Evolutionary conservation across 1,140 invertebrate species (phyloP).

Genomic region (Drosophila varians): DNA sequence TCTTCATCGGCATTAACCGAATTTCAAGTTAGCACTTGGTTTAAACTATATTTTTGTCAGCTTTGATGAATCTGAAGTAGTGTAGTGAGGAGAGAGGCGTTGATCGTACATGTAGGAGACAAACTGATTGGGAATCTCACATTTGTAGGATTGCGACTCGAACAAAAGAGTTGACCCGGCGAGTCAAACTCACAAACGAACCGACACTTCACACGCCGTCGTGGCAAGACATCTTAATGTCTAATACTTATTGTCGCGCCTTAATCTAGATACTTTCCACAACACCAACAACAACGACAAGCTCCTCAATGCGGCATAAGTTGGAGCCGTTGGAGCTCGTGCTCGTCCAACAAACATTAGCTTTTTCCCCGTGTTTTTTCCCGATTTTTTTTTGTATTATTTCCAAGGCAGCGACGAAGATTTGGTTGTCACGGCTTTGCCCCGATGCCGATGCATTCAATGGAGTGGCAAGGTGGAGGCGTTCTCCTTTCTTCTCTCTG

Average conservation of each 20-base stretch:
- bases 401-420: neutral
- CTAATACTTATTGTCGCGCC: slow-evolving; percentile 79
- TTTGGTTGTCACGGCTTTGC: slow-evolving; percentile 55
- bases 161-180: slow-evolving; percentile 29
- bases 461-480: slow-evolving; percentile 43
- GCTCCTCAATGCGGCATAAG: slow-evolving; percentile 17
- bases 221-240: slow-evolving; percentile 76
- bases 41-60: no score
- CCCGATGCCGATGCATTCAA: slow-evolving; percentile 18
- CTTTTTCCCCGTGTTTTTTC: slow-evolving; percentile 21
- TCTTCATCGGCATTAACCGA: no score
- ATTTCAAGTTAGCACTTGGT: no score
- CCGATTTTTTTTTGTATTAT: slow-evolving; percentile 26
- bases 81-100: neutral
- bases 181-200: slow-evolving; percentile 32
- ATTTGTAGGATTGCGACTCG: slow-evolving; percentile 30
- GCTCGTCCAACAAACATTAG: slow-evolving; percentile 62
- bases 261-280: slow-evolving; percentile 83
- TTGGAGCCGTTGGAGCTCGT: slow-evolving; percentile 42
- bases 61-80: neutral
- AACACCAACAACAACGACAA: slow-evolving; percentile 55
- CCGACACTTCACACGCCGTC: slow-evolving; percentile 72
- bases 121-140: slow-evolving; percentile 42
- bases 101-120: no score
- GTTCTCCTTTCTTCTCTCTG: slow-evolving; percentile 1